Conservation (phyloP, 2,113 vertebrate genomes). For the Collichthys lucidus region DNA sequence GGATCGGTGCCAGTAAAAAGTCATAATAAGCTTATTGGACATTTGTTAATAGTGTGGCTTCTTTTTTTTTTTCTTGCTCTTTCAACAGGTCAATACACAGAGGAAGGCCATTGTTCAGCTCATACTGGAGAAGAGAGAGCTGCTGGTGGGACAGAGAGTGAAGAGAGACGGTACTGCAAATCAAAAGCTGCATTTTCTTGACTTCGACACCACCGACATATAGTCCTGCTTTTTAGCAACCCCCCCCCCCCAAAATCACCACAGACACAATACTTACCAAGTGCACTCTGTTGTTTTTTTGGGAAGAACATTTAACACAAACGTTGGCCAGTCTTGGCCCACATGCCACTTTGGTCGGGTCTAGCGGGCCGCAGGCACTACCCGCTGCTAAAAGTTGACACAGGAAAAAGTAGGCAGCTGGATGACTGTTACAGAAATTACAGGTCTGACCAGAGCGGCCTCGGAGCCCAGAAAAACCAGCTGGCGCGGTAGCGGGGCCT, state of each 20-base stretch:
- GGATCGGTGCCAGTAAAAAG: conserved; percentile 47
- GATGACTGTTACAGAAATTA: conserved; percentile 80
- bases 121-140: conserved; percentile 85
- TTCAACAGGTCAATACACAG: conserved; percentile 84
- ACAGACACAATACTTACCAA: conserved; percentile 67
- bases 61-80: conserved; percentile 30
- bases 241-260: conserved; percentile 42
- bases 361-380: conserved; percentile 61
- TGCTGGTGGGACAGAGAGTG: conserved; percentile 82
- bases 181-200: conserved; percentile 27
- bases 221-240: conserved; percentile 23
- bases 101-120: conserved; percentile 86
- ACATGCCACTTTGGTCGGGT: conserved; percentile 74
- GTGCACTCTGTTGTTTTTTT: conserved; percentile 51
- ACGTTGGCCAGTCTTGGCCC: conserved; percentile 62
- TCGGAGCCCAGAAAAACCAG: conserved; percentile 72
- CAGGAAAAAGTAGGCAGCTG: conserved; percentile 83
- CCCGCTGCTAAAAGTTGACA: conserved; percentile 84
- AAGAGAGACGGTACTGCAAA: conserved; percentile 81
- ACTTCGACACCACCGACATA: background rate
- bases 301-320: conserved; percentile 74
- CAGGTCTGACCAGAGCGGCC: conserved; percentile 77
- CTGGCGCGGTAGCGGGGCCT: conserved; percentile 65
- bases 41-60: conserved; percentile 47
- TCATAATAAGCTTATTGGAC: conserved; percentile 53